These are phyloP conservation scores for Drosophila lacicola DNA, from an alignment of 2,888 invertebrate species.

Conservation along the genomic window DNA sequence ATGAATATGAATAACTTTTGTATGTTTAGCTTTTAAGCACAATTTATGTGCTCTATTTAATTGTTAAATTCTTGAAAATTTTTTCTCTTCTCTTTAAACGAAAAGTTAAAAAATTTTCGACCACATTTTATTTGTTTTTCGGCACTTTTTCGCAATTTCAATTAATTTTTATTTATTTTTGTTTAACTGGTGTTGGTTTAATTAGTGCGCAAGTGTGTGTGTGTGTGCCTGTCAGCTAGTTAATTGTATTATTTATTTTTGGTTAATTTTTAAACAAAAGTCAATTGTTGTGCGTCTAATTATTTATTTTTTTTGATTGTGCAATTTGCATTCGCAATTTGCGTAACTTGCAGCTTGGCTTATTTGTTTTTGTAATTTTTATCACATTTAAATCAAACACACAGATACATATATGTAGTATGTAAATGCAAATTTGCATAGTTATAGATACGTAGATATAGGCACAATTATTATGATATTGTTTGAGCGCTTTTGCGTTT, in stretches of 20 bases:
- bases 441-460: conserved; percentile 17
- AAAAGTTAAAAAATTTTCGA: conserved; percentile 77
- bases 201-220: conserved; percentile 23
- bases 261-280: conserved; percentile 46
- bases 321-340: conserved; percentile 44
- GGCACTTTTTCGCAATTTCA: conserved; percentile 5
- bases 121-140: conserved; percentile 14
- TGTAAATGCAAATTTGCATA: conserved; percentile 42
- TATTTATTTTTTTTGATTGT: conserved; percentile 53
- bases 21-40: conserved; percentile 1
- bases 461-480: conserved; percentile 41
- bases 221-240: conserved; percentile 46
- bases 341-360: conserved; percentile 53
- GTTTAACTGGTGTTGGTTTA: conserved; percentile 58
- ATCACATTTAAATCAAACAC: conserved; percentile 37
- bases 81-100: conserved; percentile 61
- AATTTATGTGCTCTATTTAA: conserved; percentile 43
- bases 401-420: conserved; percentile 26
- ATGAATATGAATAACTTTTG: not conserved
- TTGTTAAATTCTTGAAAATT: conserved; percentile 69
- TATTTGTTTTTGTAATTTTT: conserved; percentile 58
- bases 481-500: conserved; percentile 30
- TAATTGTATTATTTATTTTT: conserved; percentile 71
- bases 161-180: conserved; percentile 42
- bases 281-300: conserved; percentile 66